A percentile compares a stretch with the other conserved stretches of the same genome.
Conservation (phyloP, 2,888 invertebrate genomes). For the Cephus spinipes region DNA sequence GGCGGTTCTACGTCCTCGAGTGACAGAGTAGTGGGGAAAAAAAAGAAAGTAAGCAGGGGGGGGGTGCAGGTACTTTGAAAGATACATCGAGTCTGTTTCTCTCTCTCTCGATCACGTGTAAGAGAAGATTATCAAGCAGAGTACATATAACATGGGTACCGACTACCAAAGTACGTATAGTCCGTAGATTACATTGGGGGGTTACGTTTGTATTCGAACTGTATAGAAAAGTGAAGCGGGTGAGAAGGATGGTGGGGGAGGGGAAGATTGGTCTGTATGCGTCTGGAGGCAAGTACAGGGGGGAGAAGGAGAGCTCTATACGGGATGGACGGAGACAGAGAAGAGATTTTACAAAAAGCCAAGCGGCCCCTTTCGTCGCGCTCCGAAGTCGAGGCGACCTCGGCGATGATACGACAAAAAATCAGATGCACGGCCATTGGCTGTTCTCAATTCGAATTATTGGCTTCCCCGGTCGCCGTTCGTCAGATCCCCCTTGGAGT, state of each 20-base stretch:
- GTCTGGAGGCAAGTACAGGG: background rate
- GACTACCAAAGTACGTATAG: background rate
- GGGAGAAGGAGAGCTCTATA: background rate
- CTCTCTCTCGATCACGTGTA: background rate
- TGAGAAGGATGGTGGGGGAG: background rate
- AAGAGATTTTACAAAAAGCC: constrained; percentile 42
- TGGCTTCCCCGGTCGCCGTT: constrained; percentile 62
- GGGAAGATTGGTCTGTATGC: background rate
- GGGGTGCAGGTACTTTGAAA: background rate
- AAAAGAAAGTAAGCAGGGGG: constrained; percentile 1
- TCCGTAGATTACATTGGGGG: background rate
- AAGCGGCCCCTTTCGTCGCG: constrained; percentile 28
- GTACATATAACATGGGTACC: background rate
- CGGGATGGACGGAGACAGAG: constrained; percentile 20
- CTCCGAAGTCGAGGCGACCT: constrained; percentile 43
- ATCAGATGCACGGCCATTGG: constrained; percentile 67
- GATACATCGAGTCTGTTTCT: background rate
- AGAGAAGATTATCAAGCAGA: constrained; percentile 25
- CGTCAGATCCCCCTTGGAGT: constrained; percentile 52
- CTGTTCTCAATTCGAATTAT: constrained; percentile 66
- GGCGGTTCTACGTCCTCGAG: constrained; percentile 30
- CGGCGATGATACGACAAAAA: constrained; percentile 65
- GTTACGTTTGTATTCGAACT: background rate
- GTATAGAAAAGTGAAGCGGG: constrained; percentile 9
- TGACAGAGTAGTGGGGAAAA: constrained; percentile 10